Evolutionary conservation across 2,888 invertebrate genomes (phyloP).

Genomic region (Drosophila maculinotata): DNA sequence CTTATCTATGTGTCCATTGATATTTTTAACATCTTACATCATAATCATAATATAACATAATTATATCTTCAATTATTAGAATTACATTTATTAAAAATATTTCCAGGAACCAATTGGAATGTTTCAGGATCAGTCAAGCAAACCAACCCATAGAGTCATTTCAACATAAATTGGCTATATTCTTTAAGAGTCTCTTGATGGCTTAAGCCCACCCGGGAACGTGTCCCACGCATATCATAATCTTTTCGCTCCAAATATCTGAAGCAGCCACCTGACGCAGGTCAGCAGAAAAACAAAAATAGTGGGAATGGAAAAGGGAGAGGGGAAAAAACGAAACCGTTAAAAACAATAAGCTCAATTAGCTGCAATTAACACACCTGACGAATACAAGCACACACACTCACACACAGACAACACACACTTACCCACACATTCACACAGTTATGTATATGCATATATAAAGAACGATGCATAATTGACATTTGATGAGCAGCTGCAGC

Average conservation of each 20-base stretch:
- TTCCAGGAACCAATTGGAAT: too few relatives aligned
- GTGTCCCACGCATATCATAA: conserved; percentile 72
- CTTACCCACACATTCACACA: conserved; percentile 3
- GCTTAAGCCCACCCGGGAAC: conserved; percentile 44
- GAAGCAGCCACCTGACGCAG: conserved; percentile 55
- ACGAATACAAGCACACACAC: conserved; percentile 17
- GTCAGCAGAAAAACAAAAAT: conserved; percentile 1
- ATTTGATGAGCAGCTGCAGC: conserved; percentile 71
- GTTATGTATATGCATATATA: conserved; percentile 5
- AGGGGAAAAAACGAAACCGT: conserved; percentile 39
- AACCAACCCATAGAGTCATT: too few relatives aligned
- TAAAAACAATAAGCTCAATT: conserved; percentile 77
- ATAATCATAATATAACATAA: too few relatives aligned
- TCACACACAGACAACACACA: conserved; percentile 10
- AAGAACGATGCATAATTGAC: conserved; percentile 61
- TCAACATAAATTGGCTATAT: too few relatives aligned
- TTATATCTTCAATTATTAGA: too few relatives aligned
- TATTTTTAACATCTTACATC: too few relatives aligned
- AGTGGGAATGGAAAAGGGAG: background rate
- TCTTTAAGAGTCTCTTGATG: conserved; percentile 5
- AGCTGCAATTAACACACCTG: conserved; percentile 63
- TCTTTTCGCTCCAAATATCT: conserved; percentile 15
- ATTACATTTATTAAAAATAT: too few relatives aligned
- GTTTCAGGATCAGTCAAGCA: too few relatives aligned
- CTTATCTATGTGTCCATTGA: too few relatives aligned